Conservation (phyloP, 1,140 invertebrate genomes). For the Drosophila repleta region DNA sequence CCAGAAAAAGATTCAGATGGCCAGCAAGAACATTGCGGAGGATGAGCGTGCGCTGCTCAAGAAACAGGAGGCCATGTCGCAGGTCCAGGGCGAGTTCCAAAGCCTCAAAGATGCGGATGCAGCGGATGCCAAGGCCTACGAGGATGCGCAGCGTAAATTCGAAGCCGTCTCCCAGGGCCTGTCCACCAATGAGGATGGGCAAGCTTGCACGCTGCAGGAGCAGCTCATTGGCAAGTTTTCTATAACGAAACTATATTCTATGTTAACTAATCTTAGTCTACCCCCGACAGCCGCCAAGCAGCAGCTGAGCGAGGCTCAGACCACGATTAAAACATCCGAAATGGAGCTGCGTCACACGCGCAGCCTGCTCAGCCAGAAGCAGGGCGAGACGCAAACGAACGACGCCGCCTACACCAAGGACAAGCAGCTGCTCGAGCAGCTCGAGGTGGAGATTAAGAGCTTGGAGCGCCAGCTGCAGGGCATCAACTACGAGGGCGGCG, state of each 20-base stretch:
- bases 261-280: neutral
- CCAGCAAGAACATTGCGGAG: slow-evolving; percentile 88
- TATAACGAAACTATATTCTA: neutral
- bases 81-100: slow-evolving; percentile 89
- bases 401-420: slow-evolving; percentile 90
- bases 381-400: slow-evolving; percentile 89
- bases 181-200: slow-evolving; percentile 91
- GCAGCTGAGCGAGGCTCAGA: slow-evolving; percentile 90
- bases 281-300: slow-evolving; percentile 88
- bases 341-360: slow-evolving; percentile 91
- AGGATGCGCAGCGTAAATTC: slow-evolving; percentile 90
- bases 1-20: slow-evolving; percentile 88
- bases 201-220: slow-evolving; percentile 93
- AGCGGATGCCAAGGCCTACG: slow-evolving; percentile 88
- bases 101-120: slow-evolving; percentile 88
- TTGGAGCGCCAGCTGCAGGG: slow-evolving; percentile 73
- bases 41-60: slow-evolving; percentile 88
- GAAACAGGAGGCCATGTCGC: slow-evolving; percentile 88
- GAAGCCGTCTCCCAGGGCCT: slow-evolving; percentile 93
- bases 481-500: slow-evolving; percentile 89
- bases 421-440: slow-evolving; percentile 86
- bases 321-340: slow-evolving; percentile 90
- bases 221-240: slow-evolving; percentile 90
- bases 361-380: slow-evolving; percentile 88
- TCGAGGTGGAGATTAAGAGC: slow-evolving; percentile 86